Evolutionary conservation across 1,140 invertebrate species (phyloP), one percentile per base, ranked within the genome.

Genomic region (Capitella teleta): DNA sequence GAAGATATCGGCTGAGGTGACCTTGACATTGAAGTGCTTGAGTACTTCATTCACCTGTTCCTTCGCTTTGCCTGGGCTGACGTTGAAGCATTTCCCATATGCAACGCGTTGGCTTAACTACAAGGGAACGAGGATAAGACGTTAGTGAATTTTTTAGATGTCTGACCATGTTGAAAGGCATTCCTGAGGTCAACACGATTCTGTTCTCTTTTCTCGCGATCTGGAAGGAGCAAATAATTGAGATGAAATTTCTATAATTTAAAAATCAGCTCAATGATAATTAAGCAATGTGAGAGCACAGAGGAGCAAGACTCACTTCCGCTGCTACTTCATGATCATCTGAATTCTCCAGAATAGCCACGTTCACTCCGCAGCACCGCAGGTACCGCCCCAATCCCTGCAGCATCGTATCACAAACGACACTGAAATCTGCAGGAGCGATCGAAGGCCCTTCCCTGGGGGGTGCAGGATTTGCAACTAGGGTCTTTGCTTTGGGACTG

Each of bases 351-450:
- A 80, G 51, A 34, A 79, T 75, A 14, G 69, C 49, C 2, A 78
- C 78, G 62, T 84, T 78, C n/a, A 82, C 75, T 1, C 83, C 83
- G 62, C 78, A 80, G 59, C 76, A 77, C 34, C 83, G 67, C 24
- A 85, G 64, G 54, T 77, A 73, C 51, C 73, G 77, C 0, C 77
- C 78, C 26, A 85, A 55, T 1, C 71, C 69, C 23, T 67, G 61
- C 36, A 75, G 52, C 66, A 74, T 73, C 5, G 59, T 69, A 57
- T 75, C 73, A 26, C 64, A 65, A n/a, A 75, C 66, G 40, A 75
- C 61, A 24, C 55, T 54, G 10, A 74, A 56, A 5, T 69, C 49
- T 10, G 53, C 36, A 0, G 67, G 58, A 6, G 52, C 21, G n/a
- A 55, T 49, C 5, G 59, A 49, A 2, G 49, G 43, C 34, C 43